Evolutionary conservation across 2,888 invertebrate genomes (phyloP).

Genomic region (Lissocephala sabroskyi): DNA sequence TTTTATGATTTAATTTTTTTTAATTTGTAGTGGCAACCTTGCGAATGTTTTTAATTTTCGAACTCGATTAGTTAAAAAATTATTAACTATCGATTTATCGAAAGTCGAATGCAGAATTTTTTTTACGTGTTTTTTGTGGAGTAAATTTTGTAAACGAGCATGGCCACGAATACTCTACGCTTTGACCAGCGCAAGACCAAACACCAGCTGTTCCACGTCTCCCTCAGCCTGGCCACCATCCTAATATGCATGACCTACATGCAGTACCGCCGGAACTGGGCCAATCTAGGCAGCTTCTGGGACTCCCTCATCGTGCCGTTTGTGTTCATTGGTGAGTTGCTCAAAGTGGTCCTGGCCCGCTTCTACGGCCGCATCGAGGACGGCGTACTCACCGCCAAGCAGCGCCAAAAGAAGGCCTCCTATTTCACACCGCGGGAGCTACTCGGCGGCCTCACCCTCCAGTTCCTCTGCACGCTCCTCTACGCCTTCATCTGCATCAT

Average conservation of each 20-base stretch:
- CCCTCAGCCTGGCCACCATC: constrained; percentile 69
- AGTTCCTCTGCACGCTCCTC: constrained; percentile 65
- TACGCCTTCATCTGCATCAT: constrained; percentile 71
- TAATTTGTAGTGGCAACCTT: too few species aligned
- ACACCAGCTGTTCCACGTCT: constrained; percentile 70
- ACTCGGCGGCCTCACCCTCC: constrained; percentile 62
- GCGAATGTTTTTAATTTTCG: too few species aligned
- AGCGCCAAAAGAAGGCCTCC: constrained; percentile 62
- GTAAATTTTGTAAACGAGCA: constrained; percentile 24
- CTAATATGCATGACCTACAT: constrained; percentile 70
- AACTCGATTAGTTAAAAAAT: too few species aligned
- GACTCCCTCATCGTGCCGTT: constrained; percentile 69
- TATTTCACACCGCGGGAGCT: constrained; percentile 66
- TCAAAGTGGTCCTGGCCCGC: constrained; percentile 65
- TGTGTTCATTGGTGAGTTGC: constrained; percentile 67
- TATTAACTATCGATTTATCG: too few species aligned
- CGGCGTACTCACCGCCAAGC: constrained; percentile 53
- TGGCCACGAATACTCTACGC: constrained; percentile 48
- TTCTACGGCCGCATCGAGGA: constrained; percentile 65
- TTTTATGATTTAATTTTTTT: too few species aligned
- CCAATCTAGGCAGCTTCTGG: constrained; percentile 69
- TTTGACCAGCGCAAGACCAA: constrained; percentile 71
- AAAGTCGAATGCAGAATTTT: too few species aligned
- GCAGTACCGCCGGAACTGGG: constrained; percentile 68
- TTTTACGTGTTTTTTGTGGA: too few species aligned